These are phyloP conservation scores for Dynastes hyllus DNA, from an alignment of 2,888 invertebrate genomes.

Conservation along the genomic window DNA sequence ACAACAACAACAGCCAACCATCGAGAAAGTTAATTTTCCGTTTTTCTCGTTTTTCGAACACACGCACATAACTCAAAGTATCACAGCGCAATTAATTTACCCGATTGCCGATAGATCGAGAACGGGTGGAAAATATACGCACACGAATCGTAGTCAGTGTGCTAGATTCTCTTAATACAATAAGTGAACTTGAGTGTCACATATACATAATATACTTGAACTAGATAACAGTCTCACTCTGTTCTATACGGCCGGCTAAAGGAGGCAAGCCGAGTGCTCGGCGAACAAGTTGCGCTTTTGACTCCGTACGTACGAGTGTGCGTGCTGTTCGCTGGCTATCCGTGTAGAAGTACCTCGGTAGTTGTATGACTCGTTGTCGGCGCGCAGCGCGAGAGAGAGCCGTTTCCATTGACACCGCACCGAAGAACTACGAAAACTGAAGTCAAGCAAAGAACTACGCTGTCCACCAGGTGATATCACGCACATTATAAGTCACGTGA, in stretches of 20 bases:
- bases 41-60: slow-evolving; percentile 32
- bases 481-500: slow-evolving; percentile 52
- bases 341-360: slow-evolving; percentile 14
- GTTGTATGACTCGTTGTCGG: slow-evolving; percentile 32
- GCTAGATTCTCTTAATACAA: slow-evolving; percentile 44
- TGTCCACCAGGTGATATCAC: slow-evolving; percentile 53
- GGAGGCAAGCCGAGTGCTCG: slow-evolving; percentile 25
- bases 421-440: slow-evolving; percentile 48
- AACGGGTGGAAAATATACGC: slow-evolving; percentile 28
- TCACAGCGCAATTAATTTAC: slow-evolving; percentile 33
- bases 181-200: slow-evolving; percentile 48
- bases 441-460: slow-evolving; percentile 45
- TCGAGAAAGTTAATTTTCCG: slow-evolving; percentile 37
- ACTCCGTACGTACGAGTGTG: slow-evolving; percentile 33
- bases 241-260: slow-evolving; percentile 3
- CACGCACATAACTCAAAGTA: slow-evolving; percentile 39
- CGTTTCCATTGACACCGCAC: slow-evolving; percentile 41
- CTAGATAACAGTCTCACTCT: slow-evolving; percentile 46
- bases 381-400: slow-evolving; percentile 30
- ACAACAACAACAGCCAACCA: slow-evolving; percentile 12
- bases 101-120: not conserved
- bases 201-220: slow-evolving; percentile 49
- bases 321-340: slow-evolving; percentile 5
- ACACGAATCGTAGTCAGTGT: slow-evolving; percentile 32
- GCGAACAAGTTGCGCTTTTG: slow-evolving; percentile 31